Evolutionary conservation across 2,797 vertebrate species (phyloP), one percentile per base, ranked within the genome.

Genomic region (Merluccius polli): DNA sequence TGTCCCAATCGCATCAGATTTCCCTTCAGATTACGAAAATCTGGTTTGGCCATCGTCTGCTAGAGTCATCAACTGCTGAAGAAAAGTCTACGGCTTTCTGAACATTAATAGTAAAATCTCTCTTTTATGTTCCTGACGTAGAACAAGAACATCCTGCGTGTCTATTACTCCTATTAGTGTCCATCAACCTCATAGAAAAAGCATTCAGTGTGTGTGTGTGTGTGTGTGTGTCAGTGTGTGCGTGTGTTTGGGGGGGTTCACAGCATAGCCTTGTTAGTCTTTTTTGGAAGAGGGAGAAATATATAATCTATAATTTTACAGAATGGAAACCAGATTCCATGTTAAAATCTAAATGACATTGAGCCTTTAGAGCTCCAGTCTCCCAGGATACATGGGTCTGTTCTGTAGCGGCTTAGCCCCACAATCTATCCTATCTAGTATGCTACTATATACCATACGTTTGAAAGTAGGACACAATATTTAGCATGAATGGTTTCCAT

Each of bases 51-150:
- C 67, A 27, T 8, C 32, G 78, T 75, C 89, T 90, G 90, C 41
- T 85, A 72, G 74, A 85, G 36, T 72, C 82, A 90, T 92, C 79
- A 87, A 79, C 71, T 2, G 83, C 74, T 88, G 74, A 85, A 52
- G 75, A 73, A 71, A 78, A 77, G 82, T 74, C 48, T 72, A 77
- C 75, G 11, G 71, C 72, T 76, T 71, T 52, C 65, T 79, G 12
- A 11, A 72, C 36, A 18, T 1, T 75, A 77, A 80, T 77, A 77
- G 76, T 80, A 18, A 75, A 73, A 77, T 82, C 76, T 87, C 77
- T 41, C 73, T 38, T 36, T 81, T 18, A 77, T 13, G n/a, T 73
- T 73, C 36, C 80, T 80, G 73, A 83, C 79, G 78, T 83, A 84
- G 75, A 81, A 68, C 82, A 79, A 75, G 72, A 81, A 85, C 83